Base-by-base conservation (phyloP, 2,797 vertebrate genomes). In the Mormyrus proboscirostris region DNA sequence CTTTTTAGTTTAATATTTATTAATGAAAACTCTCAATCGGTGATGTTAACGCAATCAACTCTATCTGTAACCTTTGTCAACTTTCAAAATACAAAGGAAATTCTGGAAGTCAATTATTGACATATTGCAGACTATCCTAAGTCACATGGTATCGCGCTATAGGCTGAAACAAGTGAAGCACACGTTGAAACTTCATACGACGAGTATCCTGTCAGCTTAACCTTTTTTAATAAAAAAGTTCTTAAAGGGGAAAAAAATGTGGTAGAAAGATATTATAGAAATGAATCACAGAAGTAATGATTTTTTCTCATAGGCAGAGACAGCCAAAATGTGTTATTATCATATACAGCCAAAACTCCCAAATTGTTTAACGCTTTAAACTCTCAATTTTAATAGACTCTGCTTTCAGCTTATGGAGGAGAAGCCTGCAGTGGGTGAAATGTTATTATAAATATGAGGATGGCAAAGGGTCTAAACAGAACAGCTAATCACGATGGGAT, bases 391-490 rank as follows among this genome's bases (percentile, higher is more conserved):
- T 87, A 87, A 88, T 88, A 88, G 57, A 88, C 41, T 59, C 25
- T 65, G 55, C 87, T 69, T 69, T 88, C 87, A 88, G 29, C 49
- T 88, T 44, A 25, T 69, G n/a, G 47, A 65, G 19, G 22, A 88
- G 87, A 69, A 88, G 59, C 38, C 41, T 69, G 12, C 57, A 69
- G 82, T 33, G 44, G 44, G 25, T 59, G n/a, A 59, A 86, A 62
- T 62, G 53, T 49, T 62, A 59, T 84, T 84, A 83, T 65, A 19
- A 88, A 88, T 59, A 88, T 25, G 38, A 86, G 65, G 50, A 69
- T 44, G 29, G 84, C 44, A 86, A 47, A 22, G 55, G 38, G 59
- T 57, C 89, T 87, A 89, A 89, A 87, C 84, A 86, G 65, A 88
- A 50, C 53, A 19, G 9, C 49, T 87, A 86, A 86, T 89, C 84